Evolutionary conservation across 37 sponge, comb jelly and placozoan genomes (phyloP), one percentile per base, ranked within the genome.

Genomic region (Cladorhizidae sp.): DNA sequence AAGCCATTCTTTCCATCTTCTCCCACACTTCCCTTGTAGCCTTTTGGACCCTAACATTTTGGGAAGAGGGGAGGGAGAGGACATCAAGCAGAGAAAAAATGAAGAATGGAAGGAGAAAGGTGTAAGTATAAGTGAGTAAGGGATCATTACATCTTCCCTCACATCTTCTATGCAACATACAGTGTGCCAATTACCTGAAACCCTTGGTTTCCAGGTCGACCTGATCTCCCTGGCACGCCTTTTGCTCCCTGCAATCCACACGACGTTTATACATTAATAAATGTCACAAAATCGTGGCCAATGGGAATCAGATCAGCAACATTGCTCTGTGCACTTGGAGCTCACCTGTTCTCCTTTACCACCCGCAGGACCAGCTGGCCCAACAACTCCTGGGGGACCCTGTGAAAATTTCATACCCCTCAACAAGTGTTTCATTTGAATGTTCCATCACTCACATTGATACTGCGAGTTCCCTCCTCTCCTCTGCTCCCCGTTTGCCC

Each of bases 341-440:
- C 70, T 67, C 67, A 79, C 80, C 80, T 65, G 67, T 69, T 67
- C 49, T 52, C 86, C 86, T 77, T 57, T 59, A 20, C 29, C n/a
- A 45, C 70, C 74, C 9, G 0, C 20, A 21, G 71, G 67, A 57
- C 70, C 76, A 2, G 1, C 3, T 5, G 51, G 25, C 14, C 85
- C 72, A 5, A 45, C n/a, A 18, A 29, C 32, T 70, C 79, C 72
- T 0, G 28, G 35, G 45, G 61, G 52, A 69, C 75, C 85, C 70
- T 74, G 0, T 75, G 40, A 17, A 55, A 45, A 55, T 11, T 8
- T 2, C 50, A 72, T 5, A 17, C 2, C 35, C 32, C 67, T 31
- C 49, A 43, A 23, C 18, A 41, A 68, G 40, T 29, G 57, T 3
- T 25, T 36, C 37, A 39, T 75, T 32, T 5, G 12, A 9, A 2